Base-by-base conservation (phyloP, 37 sponge, comb jelly and placozoan genomes). In the Crambe crambe region DNA sequence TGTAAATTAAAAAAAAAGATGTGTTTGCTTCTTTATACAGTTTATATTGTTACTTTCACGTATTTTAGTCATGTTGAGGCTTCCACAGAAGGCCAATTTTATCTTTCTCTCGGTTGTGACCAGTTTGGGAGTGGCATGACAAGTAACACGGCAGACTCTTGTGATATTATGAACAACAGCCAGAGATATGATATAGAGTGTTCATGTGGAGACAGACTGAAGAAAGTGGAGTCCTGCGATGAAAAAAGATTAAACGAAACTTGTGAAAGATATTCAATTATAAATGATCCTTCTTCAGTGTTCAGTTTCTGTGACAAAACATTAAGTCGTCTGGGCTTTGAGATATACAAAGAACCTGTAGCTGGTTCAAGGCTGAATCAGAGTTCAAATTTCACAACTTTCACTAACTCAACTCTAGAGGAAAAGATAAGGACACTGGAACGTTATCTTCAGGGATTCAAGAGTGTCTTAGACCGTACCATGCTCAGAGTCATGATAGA, bases 401-500 rank as follows among this genome's bases (percentile, higher is more conserved):
- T 32, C 82, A 73, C 23, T 27, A 20, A 31, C 9, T 34, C 37
- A 8, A 43, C 17, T 8, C 76, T 83, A 0, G 22, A 9, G 25
- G 70, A 66, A 23, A 68, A 43, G 25, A 47, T 75, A 1, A 21
- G 9, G 0, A 23, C 63, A 3, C 39, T 83, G n/a, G 47, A 58
- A 17, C 4, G 37, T 26, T 29, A 8, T 27, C 36, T 77, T 6
- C 20, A 0, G 9, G 43, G 4, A n/a, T 85, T 72, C 29, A 1
- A 59, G 73, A 30, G 29, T 1, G 43, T 86, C 26, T 10, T 86
- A 0, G 74, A 72, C 34, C 67, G 80, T 40, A 79, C 86, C 26
- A 36, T 86, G 1, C 80, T 79, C 0, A 70, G 80, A 1, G 74
- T 79, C 20, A 73, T 72, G 57, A 4, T 79, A 1, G 12, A 23